Conservation (phyloP, 2,113 vertebrate genomes). For the Aegithalos caudatus region DNA sequence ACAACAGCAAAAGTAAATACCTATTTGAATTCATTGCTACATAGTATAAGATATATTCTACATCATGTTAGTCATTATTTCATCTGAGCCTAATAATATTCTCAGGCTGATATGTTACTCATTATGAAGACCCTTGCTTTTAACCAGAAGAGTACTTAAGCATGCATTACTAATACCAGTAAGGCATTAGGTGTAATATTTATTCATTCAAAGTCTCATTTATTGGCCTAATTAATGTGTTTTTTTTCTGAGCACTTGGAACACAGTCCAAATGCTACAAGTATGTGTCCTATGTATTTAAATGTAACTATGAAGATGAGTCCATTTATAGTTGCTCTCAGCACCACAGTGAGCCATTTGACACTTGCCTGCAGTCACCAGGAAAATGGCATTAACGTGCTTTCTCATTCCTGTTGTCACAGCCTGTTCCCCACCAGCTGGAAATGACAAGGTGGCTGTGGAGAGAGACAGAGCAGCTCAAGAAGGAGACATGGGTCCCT, state of each 20-base stretch:
- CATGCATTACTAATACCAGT: background rate
- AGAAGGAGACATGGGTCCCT: background rate
- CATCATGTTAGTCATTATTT: background rate
- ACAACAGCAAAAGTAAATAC: background rate
- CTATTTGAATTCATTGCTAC: background rate
- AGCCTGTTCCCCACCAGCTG: background rate
- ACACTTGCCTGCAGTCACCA: background rate
- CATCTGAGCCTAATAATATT: background rate
- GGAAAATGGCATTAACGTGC: background rate
- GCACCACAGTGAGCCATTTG: background rate
- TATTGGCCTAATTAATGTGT: conserved; percentile 6
- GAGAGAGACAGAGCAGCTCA: background rate
- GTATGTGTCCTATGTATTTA: background rate
- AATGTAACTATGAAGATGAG: background rate
- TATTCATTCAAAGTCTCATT: background rate
- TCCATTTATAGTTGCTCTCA: background rate
- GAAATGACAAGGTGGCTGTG: background rate
- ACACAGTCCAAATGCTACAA: background rate
- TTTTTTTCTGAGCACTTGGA: background rate
- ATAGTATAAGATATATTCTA: background rate
- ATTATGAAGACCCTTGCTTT: background rate
- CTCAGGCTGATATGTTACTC: background rate
- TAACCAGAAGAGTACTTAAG: background rate
- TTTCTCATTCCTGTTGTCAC: background rate
- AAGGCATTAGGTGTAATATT: background rate